These are phyloP conservation scores for Caenorhabditis inopinata DNA, from an alignment of 1,140 invertebrate species.

Conservation along the genomic window DNA sequence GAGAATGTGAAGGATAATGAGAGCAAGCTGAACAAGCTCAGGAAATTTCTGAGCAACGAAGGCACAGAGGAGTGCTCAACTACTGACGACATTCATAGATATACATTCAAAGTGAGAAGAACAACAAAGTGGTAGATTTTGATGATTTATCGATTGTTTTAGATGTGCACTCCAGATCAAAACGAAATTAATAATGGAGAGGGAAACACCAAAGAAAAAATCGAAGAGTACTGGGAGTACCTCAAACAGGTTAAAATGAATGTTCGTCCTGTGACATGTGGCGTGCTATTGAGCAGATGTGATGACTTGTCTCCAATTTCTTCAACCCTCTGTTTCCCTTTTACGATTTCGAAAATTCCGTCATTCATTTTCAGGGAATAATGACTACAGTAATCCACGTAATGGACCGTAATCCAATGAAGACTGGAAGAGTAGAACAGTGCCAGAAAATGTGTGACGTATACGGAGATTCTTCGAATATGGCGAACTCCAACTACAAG, in stretches of 20 bases:
- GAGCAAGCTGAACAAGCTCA: conserved; percentile 37
- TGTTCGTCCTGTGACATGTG: conserved; percentile 12
- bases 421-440: conserved; percentile 35
- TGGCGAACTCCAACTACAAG: neutral
- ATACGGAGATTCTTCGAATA: conserved; percentile 23
- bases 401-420: conserved; percentile 44
- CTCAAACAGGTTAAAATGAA: conserved; percentile 48
- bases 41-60: conserved; percentile 48
- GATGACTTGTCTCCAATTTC: too few relatives aligned
- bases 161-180: conserved; percentile 53
- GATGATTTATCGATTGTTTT: neutral
- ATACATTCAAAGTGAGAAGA: conserved; percentile 46
- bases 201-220: conserved; percentile 36
- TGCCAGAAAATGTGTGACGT: conserved; percentile 49
- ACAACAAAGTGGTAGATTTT: neutral
- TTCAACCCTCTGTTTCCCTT: neutral
- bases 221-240: conserved; percentile 53
- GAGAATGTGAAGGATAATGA: conserved; percentile 42
- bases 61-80: conserved; percentile 42
- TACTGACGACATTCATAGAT: conserved; percentile 38
- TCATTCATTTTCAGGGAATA: conserved; percentile 35
- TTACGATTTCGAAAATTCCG: neutral
- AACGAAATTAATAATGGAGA: conserved; percentile 42
- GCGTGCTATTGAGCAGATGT: too few relatives aligned
- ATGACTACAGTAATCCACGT: conserved; percentile 52